phyloP scores from a whole-genome alignment of 2,888 invertebrate genomes.

The Chironomus tentans region DNA sequence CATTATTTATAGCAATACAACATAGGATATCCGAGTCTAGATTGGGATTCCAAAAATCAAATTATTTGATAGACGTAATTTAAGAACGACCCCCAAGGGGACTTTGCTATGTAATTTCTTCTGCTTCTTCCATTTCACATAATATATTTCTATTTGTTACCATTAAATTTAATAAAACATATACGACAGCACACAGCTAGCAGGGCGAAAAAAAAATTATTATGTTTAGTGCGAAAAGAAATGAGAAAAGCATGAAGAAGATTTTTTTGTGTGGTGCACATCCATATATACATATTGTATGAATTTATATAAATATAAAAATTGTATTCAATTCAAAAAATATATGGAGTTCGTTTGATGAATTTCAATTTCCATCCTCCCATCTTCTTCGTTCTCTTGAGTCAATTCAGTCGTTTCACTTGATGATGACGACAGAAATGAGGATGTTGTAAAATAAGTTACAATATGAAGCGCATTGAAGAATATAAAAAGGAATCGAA shows the following conservation, averaged over 20 bases:
- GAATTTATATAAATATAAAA: background rate
- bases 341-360: constrained; percentile 16
- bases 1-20: too few species aligned
- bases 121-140: background rate
- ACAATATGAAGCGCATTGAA: background rate
- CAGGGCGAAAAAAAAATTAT: background rate
- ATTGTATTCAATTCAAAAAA: constrained; percentile 10
- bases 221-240: background rate
- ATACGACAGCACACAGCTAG: background rate
- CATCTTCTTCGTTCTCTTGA: background rate
- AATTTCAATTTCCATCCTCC: constrained; percentile 8
- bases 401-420: background rate
- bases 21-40: too few species aligned
- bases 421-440: too few species aligned
- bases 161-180: background rate
- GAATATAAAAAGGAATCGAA: background rate
- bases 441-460: too few species aligned
- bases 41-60: too few species aligned
- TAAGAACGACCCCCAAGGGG: too few species aligned
- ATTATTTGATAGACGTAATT: too few species aligned
- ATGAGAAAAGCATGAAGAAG: background rate
- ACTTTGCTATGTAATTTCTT: background rate
- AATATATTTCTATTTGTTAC: background rate
- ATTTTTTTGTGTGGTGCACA: background rate
- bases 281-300: background rate